Evolutionary conservation across 2,888 invertebrate genomes (phyloP).

Genomic region (Encarsia formosa): DNA sequence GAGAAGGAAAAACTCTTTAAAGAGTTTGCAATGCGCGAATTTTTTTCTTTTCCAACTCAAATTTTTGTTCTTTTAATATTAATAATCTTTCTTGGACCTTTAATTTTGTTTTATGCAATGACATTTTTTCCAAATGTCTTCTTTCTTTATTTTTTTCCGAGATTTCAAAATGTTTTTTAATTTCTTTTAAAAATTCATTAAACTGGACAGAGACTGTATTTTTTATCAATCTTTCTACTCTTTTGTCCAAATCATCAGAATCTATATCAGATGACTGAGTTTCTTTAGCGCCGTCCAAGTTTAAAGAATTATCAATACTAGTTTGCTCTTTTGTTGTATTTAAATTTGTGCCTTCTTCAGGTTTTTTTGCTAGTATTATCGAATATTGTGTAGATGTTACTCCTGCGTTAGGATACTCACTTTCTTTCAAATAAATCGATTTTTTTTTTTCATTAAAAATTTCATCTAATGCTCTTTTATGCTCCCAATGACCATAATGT

Average conservation of each 20-base stretch:
- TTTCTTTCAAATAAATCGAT: conserved; percentile 35
- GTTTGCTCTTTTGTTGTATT: background rate
- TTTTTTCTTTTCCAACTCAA: conserved; percentile 35
- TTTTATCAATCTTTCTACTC: background rate
- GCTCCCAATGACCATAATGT: conserved; percentile 45
- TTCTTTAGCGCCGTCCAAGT: background rate
- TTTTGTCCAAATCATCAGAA: background rate
- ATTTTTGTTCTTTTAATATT: conserved; percentile 38
- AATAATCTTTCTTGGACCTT: conserved; percentile 36
- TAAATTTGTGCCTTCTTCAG: too few species aligned
- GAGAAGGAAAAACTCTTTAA: background rate
- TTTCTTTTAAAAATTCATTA: conserved; percentile 20
- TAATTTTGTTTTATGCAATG: conserved; percentile 34
- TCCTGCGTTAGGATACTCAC: conserved; percentile 30
- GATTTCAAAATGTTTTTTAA: conserved; percentile 32
- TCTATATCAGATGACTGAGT: background rate
- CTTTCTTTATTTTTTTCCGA: conserved; percentile 37
- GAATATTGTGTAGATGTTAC: background rate
- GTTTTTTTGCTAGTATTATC: background rate
- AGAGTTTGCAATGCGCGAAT: conserved; percentile 31
- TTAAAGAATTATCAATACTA: background rate
- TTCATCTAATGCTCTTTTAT: conserved; percentile 43
- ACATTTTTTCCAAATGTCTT: conserved; percentile 39
- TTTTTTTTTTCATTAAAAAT: conserved; percentile 40
- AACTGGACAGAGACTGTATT: background rate